Evolutionary conservation across 30 jellyfish, hydroid and myxozoan species (phyloP).

Genomic region (Aurelia sp.): DNA sequence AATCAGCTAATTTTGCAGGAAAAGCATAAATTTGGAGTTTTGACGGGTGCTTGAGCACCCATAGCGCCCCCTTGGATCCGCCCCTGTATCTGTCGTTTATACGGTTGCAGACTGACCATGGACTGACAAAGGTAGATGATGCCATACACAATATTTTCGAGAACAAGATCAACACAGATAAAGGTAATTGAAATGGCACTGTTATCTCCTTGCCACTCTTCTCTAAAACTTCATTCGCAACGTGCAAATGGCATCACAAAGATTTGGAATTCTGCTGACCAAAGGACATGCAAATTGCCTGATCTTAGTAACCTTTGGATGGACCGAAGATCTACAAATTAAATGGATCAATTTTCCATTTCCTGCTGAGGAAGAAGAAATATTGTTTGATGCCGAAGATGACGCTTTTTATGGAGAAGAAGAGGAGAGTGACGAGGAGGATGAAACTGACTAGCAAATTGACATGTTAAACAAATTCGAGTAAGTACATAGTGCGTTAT

Average conservation of each 20-base stretch:
- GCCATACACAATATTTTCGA: neutral
- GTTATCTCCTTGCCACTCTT: neutral
- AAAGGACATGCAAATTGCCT: neutral
- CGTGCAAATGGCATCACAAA: neutral
- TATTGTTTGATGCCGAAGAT: neutral
- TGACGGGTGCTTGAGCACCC: too few relatives aligned
- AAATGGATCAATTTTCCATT: neutral
- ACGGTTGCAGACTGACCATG: too few relatives aligned
- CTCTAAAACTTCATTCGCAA: neutral
- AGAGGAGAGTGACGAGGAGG: neutral
- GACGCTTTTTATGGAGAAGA: neutral
- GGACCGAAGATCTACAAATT: neutral
- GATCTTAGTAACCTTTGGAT: conserved; percentile 4
- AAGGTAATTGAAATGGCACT: neutral
- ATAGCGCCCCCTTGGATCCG: too few relatives aligned
- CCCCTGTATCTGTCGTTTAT: neutral
- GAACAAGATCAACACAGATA: neutral
- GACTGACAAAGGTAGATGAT: neutral
- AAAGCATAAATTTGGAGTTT: too few relatives aligned
- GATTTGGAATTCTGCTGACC: neutral
- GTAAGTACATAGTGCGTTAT: conserved; percentile 5
- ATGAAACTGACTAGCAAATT: neutral
- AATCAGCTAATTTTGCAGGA: too few relatives aligned
- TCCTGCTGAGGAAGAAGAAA: neutral
- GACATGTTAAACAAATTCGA: neutral